A percentile compares a stretch with the other conserved stretches of the same genome.
phyloP scores from a whole-genome alignment of 2,888 invertebrate species.

The Diarsia rubi region DNA sequence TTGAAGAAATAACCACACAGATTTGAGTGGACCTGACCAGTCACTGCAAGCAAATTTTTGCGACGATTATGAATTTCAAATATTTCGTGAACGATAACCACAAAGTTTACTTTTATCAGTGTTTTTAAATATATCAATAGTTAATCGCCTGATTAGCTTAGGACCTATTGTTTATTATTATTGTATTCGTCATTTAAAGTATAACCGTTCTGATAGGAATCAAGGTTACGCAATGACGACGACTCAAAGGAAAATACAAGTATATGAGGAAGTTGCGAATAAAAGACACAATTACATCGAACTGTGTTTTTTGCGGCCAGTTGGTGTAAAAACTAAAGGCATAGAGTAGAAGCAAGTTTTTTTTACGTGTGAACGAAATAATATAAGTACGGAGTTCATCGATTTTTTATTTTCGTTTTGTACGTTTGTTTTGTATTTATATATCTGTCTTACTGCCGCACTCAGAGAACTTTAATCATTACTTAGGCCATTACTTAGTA shows the following conservation, averaged over 20 bases:
- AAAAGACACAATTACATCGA: conserved; percentile 30
- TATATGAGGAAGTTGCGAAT: conserved; percentile 47
- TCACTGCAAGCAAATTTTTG: too few relatives aligned
- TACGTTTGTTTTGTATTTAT: too few relatives aligned
- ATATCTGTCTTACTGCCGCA: too few relatives aligned
- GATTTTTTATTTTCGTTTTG: too few relatives aligned
- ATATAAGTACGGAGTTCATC: neutral
- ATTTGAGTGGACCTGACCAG: too few relatives aligned
- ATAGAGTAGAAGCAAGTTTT: conserved; percentile 9
- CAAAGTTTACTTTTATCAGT: neutral
- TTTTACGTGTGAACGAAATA: conserved; percentile 15
- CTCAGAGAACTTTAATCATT: too few relatives aligned
- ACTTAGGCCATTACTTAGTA: too few relatives aligned
- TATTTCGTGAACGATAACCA: neutral
- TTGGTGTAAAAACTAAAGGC: conserved; percentile 34
- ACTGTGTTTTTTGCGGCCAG: conserved; percentile 19
- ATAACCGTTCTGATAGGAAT: conserved; percentile 25
- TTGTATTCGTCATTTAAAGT: neutral
- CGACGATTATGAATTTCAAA: neutral
- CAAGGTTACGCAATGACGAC: conserved; percentile 35
- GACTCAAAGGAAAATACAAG: conserved; percentile 12
- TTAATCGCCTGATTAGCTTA: conserved; percentile 10
- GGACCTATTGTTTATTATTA: conserved; percentile 23
- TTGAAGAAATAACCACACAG: too few relatives aligned
- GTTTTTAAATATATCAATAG: neutral